These are phyloP conservation scores for Aplochiton taeniatus DNA, from an alignment of 2,797 vertebrate species.

Conservation along the genomic window DNA sequence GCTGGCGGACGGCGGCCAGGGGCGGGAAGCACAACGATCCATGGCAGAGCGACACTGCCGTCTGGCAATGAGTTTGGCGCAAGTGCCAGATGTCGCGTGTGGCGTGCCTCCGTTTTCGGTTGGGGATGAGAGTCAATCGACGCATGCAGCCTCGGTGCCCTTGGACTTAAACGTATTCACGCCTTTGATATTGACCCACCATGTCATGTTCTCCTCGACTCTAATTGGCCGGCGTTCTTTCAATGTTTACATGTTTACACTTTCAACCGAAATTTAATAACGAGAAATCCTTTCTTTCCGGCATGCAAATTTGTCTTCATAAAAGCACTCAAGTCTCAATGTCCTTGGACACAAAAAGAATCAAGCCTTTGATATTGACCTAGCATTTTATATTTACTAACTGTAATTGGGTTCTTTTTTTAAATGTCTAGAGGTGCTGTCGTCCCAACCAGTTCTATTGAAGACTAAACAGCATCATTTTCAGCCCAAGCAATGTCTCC, in stretches of 20 bases:
- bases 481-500: constrained; percentile 50
- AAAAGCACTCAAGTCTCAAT: neutral
- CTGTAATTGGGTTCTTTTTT: constrained; percentile 11
- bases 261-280: too few relatives aligned
- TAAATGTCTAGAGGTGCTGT: constrained; percentile 23
- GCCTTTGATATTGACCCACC: constrained; percentile 2
- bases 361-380: constrained; percentile 3
- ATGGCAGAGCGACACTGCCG: neutral
- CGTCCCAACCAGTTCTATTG: constrained; percentile 34
- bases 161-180: neutral
- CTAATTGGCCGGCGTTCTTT: too few relatives aligned
- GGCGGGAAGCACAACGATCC: neutral
- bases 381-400: neutral
- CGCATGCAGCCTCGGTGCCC: neutral
- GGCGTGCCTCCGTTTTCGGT: neutral
- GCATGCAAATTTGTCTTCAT: too few relatives aligned
- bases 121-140: neutral
- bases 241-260: too few relatives aligned
- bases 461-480: constrained; percentile 58
- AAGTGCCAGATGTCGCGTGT: neutral
- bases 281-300: too few relatives aligned
- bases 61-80: neutral
- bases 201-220: neutral
- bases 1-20: constrained; percentile 8
- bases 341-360: neutral